phyloP scores from a whole-genome alignment of 1,140 invertebrate species.

The Caenorhabditis inopinata region DNA sequence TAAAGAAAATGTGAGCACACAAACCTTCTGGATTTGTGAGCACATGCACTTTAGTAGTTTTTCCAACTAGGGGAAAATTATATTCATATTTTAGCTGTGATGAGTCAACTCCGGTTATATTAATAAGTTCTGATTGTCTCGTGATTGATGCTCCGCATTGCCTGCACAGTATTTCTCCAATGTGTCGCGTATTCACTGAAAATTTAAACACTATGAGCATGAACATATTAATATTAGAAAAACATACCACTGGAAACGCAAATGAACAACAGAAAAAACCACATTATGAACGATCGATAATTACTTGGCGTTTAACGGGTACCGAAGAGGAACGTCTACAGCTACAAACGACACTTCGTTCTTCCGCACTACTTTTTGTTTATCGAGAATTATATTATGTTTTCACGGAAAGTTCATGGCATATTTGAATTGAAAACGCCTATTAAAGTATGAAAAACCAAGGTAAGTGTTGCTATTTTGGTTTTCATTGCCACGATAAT shows the following conservation, averaged over 20 bases:
- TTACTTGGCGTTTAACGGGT: not conserved
- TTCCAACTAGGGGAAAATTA: conserved; percentile 36
- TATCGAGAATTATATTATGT: not conserved
- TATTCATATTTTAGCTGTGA: conserved; percentile 15
- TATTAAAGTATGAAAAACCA: too few species aligned
- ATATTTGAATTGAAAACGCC: too few species aligned
- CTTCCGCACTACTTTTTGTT: not conserved
- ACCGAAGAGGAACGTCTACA: not conserved
- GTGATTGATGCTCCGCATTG: conserved; percentile 37
- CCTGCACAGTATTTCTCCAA: conserved; percentile 40
- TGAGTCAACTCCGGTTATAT: not conserved
- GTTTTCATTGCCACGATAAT: too few species aligned
- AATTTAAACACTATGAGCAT: not conserved
- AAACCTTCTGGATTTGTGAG: conserved; percentile 35
- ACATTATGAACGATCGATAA: not conserved
- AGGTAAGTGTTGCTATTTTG: too few species aligned
- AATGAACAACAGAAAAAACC: not conserved
- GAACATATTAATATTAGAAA: not conserved
- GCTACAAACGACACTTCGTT: conserved; percentile 2
- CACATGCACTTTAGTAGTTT: conserved; percentile 28
- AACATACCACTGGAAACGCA: not conserved
- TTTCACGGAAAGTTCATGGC: too few species aligned
- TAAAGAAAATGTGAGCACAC: too few species aligned
- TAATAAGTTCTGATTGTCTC: conserved; percentile 21
- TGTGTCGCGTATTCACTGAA: conserved; percentile 11